Evolutionary conservation across 2,888 invertebrate species (phyloP), one percentile per base, ranked within the genome.

Genomic region (Pegoplata infirma): DNA sequence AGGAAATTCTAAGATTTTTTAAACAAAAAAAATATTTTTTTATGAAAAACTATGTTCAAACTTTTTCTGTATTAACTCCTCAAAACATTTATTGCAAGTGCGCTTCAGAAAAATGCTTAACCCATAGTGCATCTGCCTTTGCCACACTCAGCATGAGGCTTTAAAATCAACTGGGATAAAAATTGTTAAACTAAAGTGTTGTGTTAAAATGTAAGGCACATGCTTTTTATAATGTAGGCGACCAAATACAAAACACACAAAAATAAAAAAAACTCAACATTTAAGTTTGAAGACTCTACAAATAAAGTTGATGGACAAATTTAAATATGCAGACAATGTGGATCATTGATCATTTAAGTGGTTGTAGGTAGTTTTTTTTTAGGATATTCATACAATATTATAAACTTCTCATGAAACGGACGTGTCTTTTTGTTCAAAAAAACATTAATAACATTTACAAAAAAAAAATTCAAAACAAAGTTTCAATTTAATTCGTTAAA

Each of bases 291-390:
- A 25, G 8, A 28, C 49, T n/a, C n/a, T 23, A 28, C 53, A 75
- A n/a, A 75, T 75, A 79, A 75, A 67, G 67, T 79, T 79, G 79
- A 79, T 79, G 79, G 79, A 75, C 79, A 75, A 79, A 79, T 79
- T 79, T 79, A 79, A 79, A 79, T 79, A 79, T 79, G 71, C 79
- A 79, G 75, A 75, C 79, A 79, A 79, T 79, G 79, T 79, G 75
- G 79, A 79, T 79, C 79, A 79, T 79, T 79, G 79, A 79, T 79
- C 79, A 79, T 79, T 79, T 75, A 75, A 74, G 66, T 75, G 79
- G 55, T 78, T 74, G 78, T 78, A 78, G 78, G 78, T 74, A 69
- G 78, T n/a, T 40, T n/a, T n/a, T n/a, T n/a, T n/a, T n/a, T 25
- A 47, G 46, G 46, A 17, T 47, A 47, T 47, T 16, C 16, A 47